Evolutionary conservation across 2,113 vertebrate genomes (phyloP).

Genomic region (Chaetodon trifascialis): DNA sequence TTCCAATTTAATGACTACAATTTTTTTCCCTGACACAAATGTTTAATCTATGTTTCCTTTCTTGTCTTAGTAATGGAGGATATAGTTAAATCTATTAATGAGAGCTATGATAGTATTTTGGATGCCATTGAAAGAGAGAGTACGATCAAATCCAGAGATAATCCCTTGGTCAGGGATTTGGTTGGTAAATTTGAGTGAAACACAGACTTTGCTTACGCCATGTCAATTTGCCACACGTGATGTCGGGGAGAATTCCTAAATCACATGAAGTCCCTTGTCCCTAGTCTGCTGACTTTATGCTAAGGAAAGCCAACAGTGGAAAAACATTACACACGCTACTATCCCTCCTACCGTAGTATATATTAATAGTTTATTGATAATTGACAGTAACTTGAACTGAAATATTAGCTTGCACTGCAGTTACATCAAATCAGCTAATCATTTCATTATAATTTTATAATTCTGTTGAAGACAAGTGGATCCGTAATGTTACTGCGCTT

Average conservation of each 20-base stretch:
- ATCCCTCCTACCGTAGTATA: background rate
- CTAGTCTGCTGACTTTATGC: background rate
- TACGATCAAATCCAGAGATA: background rate
- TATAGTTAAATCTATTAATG: background rate
- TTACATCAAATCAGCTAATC: too few relatives aligned
- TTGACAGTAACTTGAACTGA: background rate
- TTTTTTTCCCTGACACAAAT: background rate
- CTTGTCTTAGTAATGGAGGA: background rate
- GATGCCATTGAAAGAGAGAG: background rate
- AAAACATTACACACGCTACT: background rate
- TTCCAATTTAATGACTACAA: background rate
- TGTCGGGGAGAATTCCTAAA: background rate
- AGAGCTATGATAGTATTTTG: background rate
- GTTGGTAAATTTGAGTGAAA: constrained; percentile 12
- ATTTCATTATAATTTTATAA: background rate
- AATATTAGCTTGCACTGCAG: background rate
- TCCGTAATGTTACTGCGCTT: background rate
- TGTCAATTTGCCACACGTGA: constrained; percentile 35
- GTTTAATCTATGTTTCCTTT: background rate
- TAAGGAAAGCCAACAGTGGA: background rate
- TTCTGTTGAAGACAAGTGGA: background rate
- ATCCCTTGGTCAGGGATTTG: background rate
- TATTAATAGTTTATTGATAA: background rate
- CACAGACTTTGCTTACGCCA: background rate
- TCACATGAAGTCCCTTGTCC: background rate